These are phyloP conservation scores for Microchrysa polita DNA, from an alignment of 2,888 invertebrate species.

Conservation along the genomic window DNA sequence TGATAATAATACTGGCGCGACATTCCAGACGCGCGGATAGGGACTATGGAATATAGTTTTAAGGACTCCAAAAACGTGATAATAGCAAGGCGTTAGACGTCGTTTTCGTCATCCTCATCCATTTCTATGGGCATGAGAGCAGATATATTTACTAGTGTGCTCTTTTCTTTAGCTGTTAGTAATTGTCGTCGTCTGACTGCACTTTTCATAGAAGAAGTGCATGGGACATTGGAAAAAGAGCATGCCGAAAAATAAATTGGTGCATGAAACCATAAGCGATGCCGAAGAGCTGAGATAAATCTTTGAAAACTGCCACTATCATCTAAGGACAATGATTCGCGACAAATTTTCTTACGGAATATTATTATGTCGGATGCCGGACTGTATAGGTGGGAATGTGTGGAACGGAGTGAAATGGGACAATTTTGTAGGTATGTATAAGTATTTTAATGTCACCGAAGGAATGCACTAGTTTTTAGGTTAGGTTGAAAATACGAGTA, in stretches of 20 bases:
- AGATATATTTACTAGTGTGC: slow-evolving; percentile 30
- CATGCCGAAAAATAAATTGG: not conserved
- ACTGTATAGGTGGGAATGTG: not conserved
- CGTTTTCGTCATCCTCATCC: too few species aligned
- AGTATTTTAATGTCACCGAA: not conserved
- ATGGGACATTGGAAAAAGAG: not conserved
- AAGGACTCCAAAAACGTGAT: slow-evolving; percentile 8
- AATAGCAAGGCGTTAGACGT: slow-evolving; percentile 28
- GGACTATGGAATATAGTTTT: not conserved
- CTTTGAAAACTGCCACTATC: slow-evolving; percentile 2
- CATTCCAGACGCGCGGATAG: not conserved
- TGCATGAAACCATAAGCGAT: not conserved
- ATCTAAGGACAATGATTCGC: slow-evolving; percentile 7
- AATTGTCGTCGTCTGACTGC: slow-evolving; percentile 9
- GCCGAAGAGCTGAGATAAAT: not conserved
- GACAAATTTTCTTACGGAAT: not conserved
- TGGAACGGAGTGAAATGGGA: not conserved
- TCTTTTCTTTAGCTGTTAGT: slow-evolving; percentile 3
- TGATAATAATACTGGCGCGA: slow-evolving; percentile 10
- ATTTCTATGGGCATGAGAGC: slow-evolving; percentile 27
- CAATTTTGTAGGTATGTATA: not conserved
- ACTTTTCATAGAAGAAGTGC: not conserved
- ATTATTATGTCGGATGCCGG: not conserved
- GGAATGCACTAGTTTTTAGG: not conserved
- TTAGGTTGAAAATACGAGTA: too few species aligned